A percentile compares a stretch with the other conserved stretches of the same genome.
Conservation (phyloP, 1,140 invertebrate genomes). For the Dysdera silvatica region DNA sequence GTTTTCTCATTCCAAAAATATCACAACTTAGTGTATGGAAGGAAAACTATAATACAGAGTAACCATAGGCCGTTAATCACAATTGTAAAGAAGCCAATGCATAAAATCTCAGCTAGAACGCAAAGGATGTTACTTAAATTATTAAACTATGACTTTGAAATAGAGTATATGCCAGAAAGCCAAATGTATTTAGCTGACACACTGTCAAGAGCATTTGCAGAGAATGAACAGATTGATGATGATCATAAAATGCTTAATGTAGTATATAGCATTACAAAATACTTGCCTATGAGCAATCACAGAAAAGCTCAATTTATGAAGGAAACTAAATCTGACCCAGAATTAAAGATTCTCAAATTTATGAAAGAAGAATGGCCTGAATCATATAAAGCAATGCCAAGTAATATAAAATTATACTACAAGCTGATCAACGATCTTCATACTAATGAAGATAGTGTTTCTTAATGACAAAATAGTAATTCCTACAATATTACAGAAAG, state of each 20-base stretch:
- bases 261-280: background rate
- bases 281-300: slow-evolving; percentile 1
- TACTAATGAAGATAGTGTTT: too few relatives aligned
- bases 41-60: slow-evolving; percentile 37
- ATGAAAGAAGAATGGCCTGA: too few relatives aligned
- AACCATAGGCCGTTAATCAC: slow-evolving; percentile 37
- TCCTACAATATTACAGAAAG: too few relatives aligned
- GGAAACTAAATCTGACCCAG: too few relatives aligned
- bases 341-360: too few relatives aligned
- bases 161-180: slow-evolving; percentile 14
- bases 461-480: too few relatives aligned
- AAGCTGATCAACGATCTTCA: too few relatives aligned
- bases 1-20: slow-evolving; percentile 45
- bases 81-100: slow-evolving; percentile 21
- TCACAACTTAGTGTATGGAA: slow-evolving; percentile 43
- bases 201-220: slow-evolving; percentile 15
- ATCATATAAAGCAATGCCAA: too few relatives aligned
- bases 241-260: background rate
- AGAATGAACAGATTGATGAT: slow-evolving; percentile 1
- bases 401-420: too few relatives aligned
- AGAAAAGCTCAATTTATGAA: too few relatives aligned
- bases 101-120: slow-evolving; percentile 15
- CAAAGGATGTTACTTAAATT: slow-evolving; percentile 22
- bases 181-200: slow-evolving; percentile 23
- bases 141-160: slow-evolving; percentile 12